Base-by-base conservation (phyloP, 2,888 invertebrate species). In the Dynastes grantii region DNA sequence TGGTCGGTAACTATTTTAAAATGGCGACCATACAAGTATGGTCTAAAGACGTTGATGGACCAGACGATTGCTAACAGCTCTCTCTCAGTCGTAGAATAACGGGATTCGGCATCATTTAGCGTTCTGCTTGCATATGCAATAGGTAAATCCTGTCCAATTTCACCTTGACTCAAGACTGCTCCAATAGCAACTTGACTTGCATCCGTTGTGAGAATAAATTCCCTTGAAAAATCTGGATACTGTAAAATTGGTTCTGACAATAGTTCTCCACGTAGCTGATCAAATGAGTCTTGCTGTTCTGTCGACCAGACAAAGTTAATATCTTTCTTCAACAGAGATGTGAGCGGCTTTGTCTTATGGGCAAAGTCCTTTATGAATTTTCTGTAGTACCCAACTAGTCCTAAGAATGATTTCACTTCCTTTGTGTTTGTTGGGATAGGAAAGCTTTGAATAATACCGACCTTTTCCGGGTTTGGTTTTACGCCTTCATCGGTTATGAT, bases 1-100 rank as follows among this genome's bases (percentile, higher is more conserved):
- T 88, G 88, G 78, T 88, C 87, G 0, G 85, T 88, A 3, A 85
- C 29, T 11, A 89, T 84, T 9, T 53, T 82, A 73, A 88, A 89
- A 79, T 85, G 82, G 49, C 83, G 82, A 16, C 88, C 88, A 77
- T 84, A 87, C 2, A 88, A 71, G 76, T 88, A 88, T 2, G 87
- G 86, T 49, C 87, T 29, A 79, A 87, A 89, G 78, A 87, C 82
- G 81, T 87, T 85, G 0, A 45, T 49, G 22, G 64, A 3, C 76
- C 53, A 76, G 16, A 76, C 16, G 0, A 76, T 67, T 5, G 65
- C 76, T n/a, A 76, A 45, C 58, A 73, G 77, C 83, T 88, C 88
- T 64, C 83, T 84, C 82, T 89, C 87, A 0, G 82, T 88, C 0
- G 87, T 86, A 1, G 82, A 81, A 78, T 88, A 88, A 68, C 45